Evolutionary conservation across 2,888 invertebrate species (phyloP).

Genomic region (Pristionchus mayeri): DNA sequence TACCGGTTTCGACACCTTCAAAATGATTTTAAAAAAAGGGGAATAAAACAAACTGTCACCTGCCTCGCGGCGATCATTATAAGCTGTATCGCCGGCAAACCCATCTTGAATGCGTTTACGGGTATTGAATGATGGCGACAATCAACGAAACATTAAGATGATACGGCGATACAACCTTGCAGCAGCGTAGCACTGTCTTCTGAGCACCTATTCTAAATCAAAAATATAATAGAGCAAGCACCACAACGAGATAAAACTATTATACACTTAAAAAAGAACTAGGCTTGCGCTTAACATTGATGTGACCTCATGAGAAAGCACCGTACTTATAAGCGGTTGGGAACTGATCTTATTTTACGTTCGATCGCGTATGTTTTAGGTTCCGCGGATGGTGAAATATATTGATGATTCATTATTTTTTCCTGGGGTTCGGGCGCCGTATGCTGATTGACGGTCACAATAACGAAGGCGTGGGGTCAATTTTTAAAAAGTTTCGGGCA

Average conservation of each 20-base stretch:
- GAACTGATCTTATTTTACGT: too few relatives aligned
- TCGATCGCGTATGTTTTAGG: too few relatives aligned
- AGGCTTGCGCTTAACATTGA: too few relatives aligned
- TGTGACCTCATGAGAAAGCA: too few relatives aligned
- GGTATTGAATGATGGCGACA: neutral
- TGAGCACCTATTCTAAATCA: neutral
- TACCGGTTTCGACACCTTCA: conserved; percentile 71
- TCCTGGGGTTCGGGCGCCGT: too few relatives aligned
- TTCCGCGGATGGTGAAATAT: too few relatives aligned
- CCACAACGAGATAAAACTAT: neutral
- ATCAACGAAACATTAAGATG: neutral
- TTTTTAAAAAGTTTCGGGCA: too few relatives aligned
- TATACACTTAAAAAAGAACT: too few relatives aligned
- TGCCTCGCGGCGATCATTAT: conserved; percentile 74
- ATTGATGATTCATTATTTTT: too few relatives aligned
- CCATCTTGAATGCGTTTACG: conserved; percentile 63
- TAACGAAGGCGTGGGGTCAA: too few relatives aligned
- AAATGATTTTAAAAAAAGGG: neutral
- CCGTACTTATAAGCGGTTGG: too few relatives aligned
- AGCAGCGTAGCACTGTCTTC: neutral
- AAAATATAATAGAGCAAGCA: neutral
- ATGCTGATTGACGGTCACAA: too few relatives aligned
- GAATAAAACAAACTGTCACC: conserved; percentile 48
- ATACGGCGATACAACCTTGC: neutral
- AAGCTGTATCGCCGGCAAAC: conserved; percentile 74